Conservation (phyloP, 2,888 invertebrate species). For the Drosophila meridionalis region DNA sequence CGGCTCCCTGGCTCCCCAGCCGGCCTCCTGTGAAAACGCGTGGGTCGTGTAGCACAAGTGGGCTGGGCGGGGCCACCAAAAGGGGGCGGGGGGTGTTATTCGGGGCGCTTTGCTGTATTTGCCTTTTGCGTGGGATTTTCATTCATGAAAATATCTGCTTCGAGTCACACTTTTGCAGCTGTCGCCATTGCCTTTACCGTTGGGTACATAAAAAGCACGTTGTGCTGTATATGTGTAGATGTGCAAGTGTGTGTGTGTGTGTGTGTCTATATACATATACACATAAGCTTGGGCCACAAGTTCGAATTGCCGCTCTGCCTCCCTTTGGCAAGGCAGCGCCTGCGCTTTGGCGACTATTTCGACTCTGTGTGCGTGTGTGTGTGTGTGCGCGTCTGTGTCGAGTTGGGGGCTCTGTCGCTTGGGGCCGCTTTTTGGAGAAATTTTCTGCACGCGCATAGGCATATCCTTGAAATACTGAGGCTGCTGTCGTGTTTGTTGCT, state of each 20-base stretch:
- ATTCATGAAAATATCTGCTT: conserved; percentile 82
- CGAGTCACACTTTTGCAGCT: conserved; percentile 62
- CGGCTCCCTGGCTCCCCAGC: neutral
- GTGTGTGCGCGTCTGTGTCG: neutral
- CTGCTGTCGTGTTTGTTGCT: conserved; percentile 42
- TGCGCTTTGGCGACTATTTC: conserved; percentile 27
- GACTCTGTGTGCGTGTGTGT: conserved; percentile 13
- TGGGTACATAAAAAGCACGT: conserved; percentile 51
- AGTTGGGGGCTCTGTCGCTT: conserved; percentile 27
- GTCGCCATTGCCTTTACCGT: conserved; percentile 38
- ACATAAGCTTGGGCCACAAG: conserved; percentile 41
- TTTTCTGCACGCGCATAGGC: conserved; percentile 76
- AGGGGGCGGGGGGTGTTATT: neutral
- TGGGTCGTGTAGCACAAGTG: conserved; percentile 33
- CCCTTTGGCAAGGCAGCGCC: conserved; percentile 40
- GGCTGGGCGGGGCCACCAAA: neutral
- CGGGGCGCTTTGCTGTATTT: conserved; percentile 37
- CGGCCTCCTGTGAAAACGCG: conserved; percentile 30
- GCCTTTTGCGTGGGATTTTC: conserved; percentile 82
- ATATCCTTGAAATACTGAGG: conserved; percentile 76
- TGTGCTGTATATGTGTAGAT: conserved; percentile 16
- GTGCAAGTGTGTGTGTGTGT: neutral
- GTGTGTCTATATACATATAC: neutral
- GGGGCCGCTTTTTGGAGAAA: conserved; percentile 70
- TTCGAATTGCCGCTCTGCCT: conserved; percentile 21